phyloP scores from a whole-genome alignment of 2,888 invertebrate genomes.

The Ichneumoninae sp. region DNA sequence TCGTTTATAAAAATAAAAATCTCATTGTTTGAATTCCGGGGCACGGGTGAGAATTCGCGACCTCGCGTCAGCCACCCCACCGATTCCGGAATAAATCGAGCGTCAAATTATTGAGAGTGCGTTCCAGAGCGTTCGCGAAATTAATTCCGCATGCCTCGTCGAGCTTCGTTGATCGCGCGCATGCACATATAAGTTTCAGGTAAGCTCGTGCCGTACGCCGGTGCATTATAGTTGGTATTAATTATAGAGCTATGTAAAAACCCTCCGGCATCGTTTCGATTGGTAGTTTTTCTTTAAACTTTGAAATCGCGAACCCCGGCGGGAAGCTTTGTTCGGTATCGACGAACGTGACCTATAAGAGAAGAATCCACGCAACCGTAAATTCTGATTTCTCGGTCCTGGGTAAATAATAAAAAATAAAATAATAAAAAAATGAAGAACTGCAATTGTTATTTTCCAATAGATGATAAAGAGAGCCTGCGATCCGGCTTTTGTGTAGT shows the following conservation, averaged over 20 bases:
- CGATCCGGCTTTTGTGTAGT: not conserved
- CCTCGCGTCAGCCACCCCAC: conserved; percentile 14
- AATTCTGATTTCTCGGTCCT: not conserved
- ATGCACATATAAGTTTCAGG: conserved; percentile 14
- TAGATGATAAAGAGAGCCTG: not conserved
- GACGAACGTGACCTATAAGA: conserved; percentile 40
- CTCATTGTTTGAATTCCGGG: conserved; percentile 32
- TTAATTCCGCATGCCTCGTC: conserved; percentile 74
- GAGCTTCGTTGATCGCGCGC: conserved; percentile 61
- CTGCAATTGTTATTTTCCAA: not conserved
- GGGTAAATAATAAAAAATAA: not conserved
- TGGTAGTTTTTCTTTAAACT: conserved; percentile 33
- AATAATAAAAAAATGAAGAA: not conserved
- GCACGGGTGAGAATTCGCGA: conserved; percentile 36
- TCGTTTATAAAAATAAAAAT: conserved; percentile 3
- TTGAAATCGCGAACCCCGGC: conserved; percentile 34
- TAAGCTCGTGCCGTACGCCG: conserved; percentile 10
- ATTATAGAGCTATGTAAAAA: conserved; percentile 49
- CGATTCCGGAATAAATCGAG: conserved; percentile 50
- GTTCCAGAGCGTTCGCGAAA: conserved; percentile 69
- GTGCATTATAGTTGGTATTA: conserved; percentile 35
- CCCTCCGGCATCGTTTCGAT: conserved; percentile 28
- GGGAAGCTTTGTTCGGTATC: conserved; percentile 35
- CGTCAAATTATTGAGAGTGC: conserved; percentile 65
- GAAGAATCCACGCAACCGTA: conserved; percentile 33